Evolutionary conservation across 2,113 vertebrate genomes (phyloP), one percentile per base, ranked within the genome.

Genomic region (Pluvianellus socialis): DNA sequence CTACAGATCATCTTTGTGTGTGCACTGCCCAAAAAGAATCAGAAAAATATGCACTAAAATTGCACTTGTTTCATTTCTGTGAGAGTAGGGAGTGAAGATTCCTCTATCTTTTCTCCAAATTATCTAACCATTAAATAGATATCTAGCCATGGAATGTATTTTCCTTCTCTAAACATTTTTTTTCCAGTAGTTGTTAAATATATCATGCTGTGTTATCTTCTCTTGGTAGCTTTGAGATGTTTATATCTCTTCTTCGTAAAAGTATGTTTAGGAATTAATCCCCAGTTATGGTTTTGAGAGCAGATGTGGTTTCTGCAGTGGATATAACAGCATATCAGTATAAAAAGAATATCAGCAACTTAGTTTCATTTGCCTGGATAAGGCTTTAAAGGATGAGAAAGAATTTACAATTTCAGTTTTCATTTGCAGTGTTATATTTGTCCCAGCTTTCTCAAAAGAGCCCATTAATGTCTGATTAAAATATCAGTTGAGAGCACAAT

Each of bases 121-220:
- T 89, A 79, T 74, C 56, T 81, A 79, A 93, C 61, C 70, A 49
- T 89, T 85, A 40, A 86, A 87, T 79, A 93, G 68, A 53, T 79
- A 79, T 72, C 68, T 84, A 58, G 33, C 14, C 17, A 68, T 87
- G 92, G 92, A 96, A 94, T 89, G 76, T 66, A 56, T 68, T 96
- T 88, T 55, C 45, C 27, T 30, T 67, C 70, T 91, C 74, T 58
- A 91, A 92, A 68, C 44, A 38, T 12, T 90, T 90, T 86, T 86
- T 86, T 76, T 30, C 32, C 24, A 33, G 70, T 80, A 74, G 50
- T 82, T 88, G 27, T 91, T 93, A 93, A 83, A 88, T 88, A 74
- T 63, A 83, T 92, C 79, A 93, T 61, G 28, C 62, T 55, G 42
- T 72, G 21, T 74, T 95, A 90, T 86, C 85, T 87, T 65, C 27